Evolutionary conservation across 2,888 invertebrate species (phyloP), one percentile per base, ranked within the genome.

Genomic region (Mycalesis mineus): DNA sequence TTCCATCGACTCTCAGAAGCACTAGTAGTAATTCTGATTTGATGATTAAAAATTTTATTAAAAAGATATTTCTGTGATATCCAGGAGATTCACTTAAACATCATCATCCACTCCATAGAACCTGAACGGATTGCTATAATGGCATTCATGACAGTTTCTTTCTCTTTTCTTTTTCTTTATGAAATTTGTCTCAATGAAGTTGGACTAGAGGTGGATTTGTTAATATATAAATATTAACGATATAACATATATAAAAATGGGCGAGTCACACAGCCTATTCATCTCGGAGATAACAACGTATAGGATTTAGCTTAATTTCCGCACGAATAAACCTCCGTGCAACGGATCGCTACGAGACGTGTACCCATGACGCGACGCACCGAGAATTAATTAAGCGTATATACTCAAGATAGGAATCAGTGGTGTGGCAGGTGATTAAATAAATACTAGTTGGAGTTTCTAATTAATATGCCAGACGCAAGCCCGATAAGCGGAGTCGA

Each of bases 401-500:
- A 71, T 72, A 78, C 76, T 69, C 69, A 70, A 80, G 86, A 86
- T 87, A 82, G 72, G 70, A 77, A 86, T 86, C 86, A 73, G 73
- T 72, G 69, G 70, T 66, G 75, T 81, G 83, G 80, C 86, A 83
- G 84, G 84, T 87, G 86, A 86, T 88, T 85, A 84, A 83, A 86
- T 83, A 85, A 85, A 87, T 86, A 85, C 84, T 83, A 83, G 77
- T 83, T 80, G 79, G 79, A 80, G 72, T 78, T 73, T 74, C 80
- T 84, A 84, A 86, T 88, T 88, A 88, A 86, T 86, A 88, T 87
- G 86, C 87, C 84, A 86, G 86, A 81, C 85, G 85, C 84, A 80
- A 68, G 69, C 69, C 72, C 75, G 83, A 82, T 84, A 84, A 81
- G 80, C 74, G 71, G 67, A 70, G 62, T 71, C 74, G 78, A 73